phyloP scores from a whole-genome alignment of 2,888 invertebrate genomes.

The Baccha elongata region DNA sequence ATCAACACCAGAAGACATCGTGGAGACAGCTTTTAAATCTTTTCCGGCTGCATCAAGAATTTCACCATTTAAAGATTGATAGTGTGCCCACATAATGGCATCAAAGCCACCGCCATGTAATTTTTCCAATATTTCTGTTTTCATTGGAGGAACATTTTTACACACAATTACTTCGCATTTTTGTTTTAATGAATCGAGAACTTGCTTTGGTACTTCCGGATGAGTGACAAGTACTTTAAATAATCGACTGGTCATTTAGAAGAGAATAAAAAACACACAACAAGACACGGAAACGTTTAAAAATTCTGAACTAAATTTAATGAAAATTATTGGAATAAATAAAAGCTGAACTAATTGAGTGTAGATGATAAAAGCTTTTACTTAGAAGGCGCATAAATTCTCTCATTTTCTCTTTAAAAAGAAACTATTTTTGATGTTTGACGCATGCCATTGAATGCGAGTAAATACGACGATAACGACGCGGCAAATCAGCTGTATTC shows the following conservation, averaged over 20 bases:
- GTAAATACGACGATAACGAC: background rate
- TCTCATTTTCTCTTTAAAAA: slow-evolving; percentile 26
- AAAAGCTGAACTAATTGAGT: slow-evolving; percentile 1
- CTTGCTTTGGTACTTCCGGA: slow-evolving; percentile 86
- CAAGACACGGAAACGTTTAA: slow-evolving; percentile 32
- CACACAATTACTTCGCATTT: slow-evolving; percentile 81
- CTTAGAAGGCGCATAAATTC: background rate
- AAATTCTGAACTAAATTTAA: slow-evolving; percentile 15
- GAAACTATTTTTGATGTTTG: slow-evolving; percentile 12
- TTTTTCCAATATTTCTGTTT: slow-evolving; percentile 79
- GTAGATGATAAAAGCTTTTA: background rate
- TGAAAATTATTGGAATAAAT: background rate
- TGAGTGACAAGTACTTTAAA: slow-evolving; percentile 87
- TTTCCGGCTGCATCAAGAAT: slow-evolving; percentile 83
- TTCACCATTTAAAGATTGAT: slow-evolving; percentile 79
- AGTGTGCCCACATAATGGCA: slow-evolving; percentile 81
- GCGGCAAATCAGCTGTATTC: slow-evolving; percentile 35
- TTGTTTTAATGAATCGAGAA: slow-evolving; percentile 85
- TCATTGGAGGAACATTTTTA: slow-evolving; percentile 78
- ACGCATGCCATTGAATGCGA: background rate
- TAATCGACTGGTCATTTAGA: slow-evolving; percentile 74
- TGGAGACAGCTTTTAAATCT: slow-evolving; percentile 88
- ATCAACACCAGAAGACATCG: slow-evolving; percentile 94
- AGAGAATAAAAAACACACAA: slow-evolving; percentile 25
- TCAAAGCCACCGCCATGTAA: slow-evolving; percentile 79